Base-by-base conservation (phyloP, 2,113 vertebrate species). In the Crotalus tigris region DNA sequence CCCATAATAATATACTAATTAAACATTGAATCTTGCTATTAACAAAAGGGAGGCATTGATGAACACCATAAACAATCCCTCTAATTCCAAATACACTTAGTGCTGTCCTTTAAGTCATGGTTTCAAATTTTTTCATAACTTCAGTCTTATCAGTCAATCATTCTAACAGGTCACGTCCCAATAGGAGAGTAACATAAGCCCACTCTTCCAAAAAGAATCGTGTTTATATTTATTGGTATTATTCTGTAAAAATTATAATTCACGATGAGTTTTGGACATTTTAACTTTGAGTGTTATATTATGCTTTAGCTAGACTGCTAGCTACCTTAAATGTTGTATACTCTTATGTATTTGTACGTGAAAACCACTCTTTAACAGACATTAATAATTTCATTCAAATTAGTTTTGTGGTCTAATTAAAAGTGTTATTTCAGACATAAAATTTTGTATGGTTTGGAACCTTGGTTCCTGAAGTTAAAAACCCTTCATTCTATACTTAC, bases 11-110 rank as follows among this genome's bases (percentile, higher is more conserved):
- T 92, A 90, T 93, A 92, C 90, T 81, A 64, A 91, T 69, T 90
- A 90, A 95, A 94, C 86, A 88, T 17, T 92, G 95, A 88, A 87
- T 90, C 94, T 24, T 1, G 85, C 91, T 95, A 88, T 94, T 53
- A 55, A 29, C 87, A 58, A 92, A 26, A 23, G 86, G 87, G 87
- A 91, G 29, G 93, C 89, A 91, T 90, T 91, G 92, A 91, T 91
- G 89, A 93, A 93, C 89, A 92, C 29, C 69, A 69, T 91, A 61
- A 89, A 92, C 57, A 86, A 61, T 24, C 33, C 6, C 1, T 90
- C 53, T 49, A 44, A 85, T 49, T 54, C 24, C 46, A 19, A 88
- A 89, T 46, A 29, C 12, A 51, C 33, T 90, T 33, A 29, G 51
- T 85, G n/a, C 75, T 24, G 29, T 24, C 54, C 29, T 55, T 19